These are phyloP conservation scores for Phacellophora camtschatica DNA, from an alignment of 30 jellyfish, hydroid and myxozoan genomes.

Conservation along the genomic window DNA sequence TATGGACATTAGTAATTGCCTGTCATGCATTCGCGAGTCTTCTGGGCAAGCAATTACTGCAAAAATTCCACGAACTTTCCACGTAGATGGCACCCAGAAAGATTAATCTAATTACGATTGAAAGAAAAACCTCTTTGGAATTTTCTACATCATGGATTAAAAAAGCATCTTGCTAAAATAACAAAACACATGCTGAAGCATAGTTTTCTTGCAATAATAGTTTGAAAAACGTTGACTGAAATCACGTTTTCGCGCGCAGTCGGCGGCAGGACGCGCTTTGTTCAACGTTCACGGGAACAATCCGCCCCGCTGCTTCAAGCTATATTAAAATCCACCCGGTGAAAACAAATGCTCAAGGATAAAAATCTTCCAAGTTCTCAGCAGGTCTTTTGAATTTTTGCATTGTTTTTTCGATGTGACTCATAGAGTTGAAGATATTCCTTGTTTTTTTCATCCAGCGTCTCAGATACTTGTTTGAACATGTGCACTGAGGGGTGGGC, in stretches of 20 bases:
- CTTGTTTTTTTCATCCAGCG: no score
- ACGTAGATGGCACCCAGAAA: no score
- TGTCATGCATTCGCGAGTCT: no score
- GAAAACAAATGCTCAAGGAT: constrained; percentile 55
- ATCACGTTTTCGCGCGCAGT: constrained; percentile 40
- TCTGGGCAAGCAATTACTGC: no score
- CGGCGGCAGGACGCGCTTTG: constrained; percentile 63
- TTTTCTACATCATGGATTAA: no score
- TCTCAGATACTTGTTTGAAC: no score
- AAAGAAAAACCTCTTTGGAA: no score
- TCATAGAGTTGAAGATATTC: constrained; percentile 40
- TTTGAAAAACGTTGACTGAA: background rate
- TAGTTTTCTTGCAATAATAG: background rate
- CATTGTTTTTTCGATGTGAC: constrained; percentile 35
- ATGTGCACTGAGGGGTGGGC: no score
- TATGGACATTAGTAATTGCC: no score
- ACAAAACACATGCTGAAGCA: constrained; percentile 10
- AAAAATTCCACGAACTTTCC: no score
- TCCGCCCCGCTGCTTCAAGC: constrained; percentile 67
- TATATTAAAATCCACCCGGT: constrained; percentile 45
- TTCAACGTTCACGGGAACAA: constrained; percentile 11
- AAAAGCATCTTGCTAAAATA: background rate
- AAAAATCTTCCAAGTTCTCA: constrained; percentile 51
- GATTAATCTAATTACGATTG: no score
- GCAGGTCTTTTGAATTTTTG: constrained; percentile 28